These are phyloP conservation scores for Caenorhabditis virilis DNA, from an alignment of 2,888 invertebrate species.

Conservation along the genomic window DNA sequence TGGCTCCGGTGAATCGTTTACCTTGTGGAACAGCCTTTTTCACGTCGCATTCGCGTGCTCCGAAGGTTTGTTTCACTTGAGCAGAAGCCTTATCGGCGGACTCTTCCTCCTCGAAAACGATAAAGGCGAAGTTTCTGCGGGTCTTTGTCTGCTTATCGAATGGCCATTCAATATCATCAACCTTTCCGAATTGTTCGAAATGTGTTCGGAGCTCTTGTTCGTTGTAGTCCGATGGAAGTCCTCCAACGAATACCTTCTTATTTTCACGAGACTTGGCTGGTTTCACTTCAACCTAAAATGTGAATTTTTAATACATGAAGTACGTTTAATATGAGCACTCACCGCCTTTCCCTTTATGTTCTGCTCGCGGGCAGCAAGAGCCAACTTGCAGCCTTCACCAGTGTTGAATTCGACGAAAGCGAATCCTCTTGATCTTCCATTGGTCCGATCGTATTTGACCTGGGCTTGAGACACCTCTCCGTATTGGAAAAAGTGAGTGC, in stretches of 20 bases:
- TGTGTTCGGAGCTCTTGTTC: conserved; percentile 66
- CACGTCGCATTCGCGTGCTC: conserved; percentile 68
- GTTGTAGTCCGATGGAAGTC: conserved; percentile 66
- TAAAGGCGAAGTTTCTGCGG: conserved; percentile 68
- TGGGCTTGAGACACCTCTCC: conserved; percentile 66
- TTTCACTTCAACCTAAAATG: conserved; percentile 64
- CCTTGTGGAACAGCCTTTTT: conserved; percentile 69
- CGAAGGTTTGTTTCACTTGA: conserved; percentile 65
- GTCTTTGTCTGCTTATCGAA: conserved; percentile 64
- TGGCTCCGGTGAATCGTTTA: conserved; percentile 49
- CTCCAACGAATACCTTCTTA: conserved; percentile 69
- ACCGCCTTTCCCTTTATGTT: conserved; percentile 64
- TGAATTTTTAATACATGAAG: conserved; percentile 1
- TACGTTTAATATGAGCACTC: conserved; percentile 4
- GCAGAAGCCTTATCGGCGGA: conserved; percentile 66
- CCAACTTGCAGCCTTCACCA: conserved; percentile 63
- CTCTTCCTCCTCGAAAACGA: conserved; percentile 69
- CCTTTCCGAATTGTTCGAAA: conserved; percentile 68
- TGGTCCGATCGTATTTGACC: conserved; percentile 68
- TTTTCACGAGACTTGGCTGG: conserved; percentile 69
- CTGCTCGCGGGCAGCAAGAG: conserved; percentile 63
- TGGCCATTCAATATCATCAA: conserved; percentile 69
- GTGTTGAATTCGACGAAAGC: conserved; percentile 68
- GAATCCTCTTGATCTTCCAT: conserved; percentile 68
- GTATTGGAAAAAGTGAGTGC: conserved; percentile 62